phyloP scores from a whole-genome alignment of 2,113 vertebrate genomes.

The Ornithorhynchus anatinus region DNA sequence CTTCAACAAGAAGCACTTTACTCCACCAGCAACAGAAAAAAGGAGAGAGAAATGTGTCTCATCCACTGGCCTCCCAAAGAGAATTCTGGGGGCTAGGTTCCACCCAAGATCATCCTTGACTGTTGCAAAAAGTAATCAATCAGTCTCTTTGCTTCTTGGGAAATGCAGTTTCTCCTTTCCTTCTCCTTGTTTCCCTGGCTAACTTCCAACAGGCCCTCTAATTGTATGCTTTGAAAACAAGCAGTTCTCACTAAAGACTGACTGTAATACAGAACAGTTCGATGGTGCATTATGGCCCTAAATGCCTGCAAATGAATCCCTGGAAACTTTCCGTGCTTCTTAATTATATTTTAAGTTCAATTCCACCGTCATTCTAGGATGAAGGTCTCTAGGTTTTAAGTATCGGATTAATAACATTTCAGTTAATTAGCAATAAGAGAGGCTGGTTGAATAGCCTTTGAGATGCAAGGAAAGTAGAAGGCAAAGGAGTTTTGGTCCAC shows the following conservation, averaged over 20 bases:
- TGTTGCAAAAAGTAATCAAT: no score
- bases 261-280: no score
- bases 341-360: slow-evolving; percentile 35
- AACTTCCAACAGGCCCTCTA: no score
- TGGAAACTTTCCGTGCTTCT: slow-evolving; percentile 21
- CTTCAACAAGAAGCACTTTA: no score
- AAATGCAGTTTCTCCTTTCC: no score
- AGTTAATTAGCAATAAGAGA: slow-evolving; percentile 44
- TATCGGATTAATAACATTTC: slow-evolving; percentile 44
- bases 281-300: not conserved
- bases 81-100: no score
- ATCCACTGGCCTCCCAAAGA: no score
- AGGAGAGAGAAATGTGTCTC: not conserved
- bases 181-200: no score
- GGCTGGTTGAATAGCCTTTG: slow-evolving; percentile 24
- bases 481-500: not conserved
- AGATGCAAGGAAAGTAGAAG: slow-evolving; percentile 12
- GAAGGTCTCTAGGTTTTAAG: slow-evolving; percentile 27
- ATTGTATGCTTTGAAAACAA: no score
- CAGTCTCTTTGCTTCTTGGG: no score
- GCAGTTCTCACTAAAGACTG: no score
- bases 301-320: slow-evolving; percentile 23
- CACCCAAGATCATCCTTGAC: no score
- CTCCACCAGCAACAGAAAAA: not conserved
- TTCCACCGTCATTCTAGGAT: slow-evolving; percentile 19